Evolutionary conservation across 2,113 vertebrate genomes (phyloP).

Genomic region (Nothocercus julius): DNA sequence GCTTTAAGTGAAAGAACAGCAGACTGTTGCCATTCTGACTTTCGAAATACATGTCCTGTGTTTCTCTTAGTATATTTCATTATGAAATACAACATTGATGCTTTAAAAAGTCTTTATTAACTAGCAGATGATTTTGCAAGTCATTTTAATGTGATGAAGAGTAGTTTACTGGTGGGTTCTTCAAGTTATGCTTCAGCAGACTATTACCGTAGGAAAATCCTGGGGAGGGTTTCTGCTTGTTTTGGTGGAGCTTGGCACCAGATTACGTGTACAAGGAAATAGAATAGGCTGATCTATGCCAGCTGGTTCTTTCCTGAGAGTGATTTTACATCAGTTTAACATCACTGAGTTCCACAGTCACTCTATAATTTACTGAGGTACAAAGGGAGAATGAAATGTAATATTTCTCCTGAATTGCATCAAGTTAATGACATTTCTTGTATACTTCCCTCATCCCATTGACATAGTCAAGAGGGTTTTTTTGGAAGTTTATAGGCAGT

Average conservation of each 20-base stretch:
- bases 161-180: slow-evolving; percentile 44
- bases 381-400: background rate
- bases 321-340: slow-evolving; percentile 21
- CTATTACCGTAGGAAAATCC: slow-evolving; percentile 45
- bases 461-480: background rate
- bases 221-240: background rate
- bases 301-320: background rate
- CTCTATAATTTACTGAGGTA: background rate
- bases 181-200: slow-evolving; percentile 39
- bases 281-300: slow-evolving; percentile 18
- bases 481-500: background rate
- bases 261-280: slow-evolving; percentile 2
- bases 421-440: background rate
- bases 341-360: background rate
- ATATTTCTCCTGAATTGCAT: background rate
- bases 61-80: slow-evolving; percentile 27
- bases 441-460: background rate
- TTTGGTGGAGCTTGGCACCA: slow-evolving; percentile 36
- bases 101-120: slow-evolving; percentile 61
- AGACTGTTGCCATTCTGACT: slow-evolving; percentile 24
- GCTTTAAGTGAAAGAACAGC: slow-evolving; percentile 7
- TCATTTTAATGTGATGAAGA: slow-evolving; percentile 48
- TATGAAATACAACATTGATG: slow-evolving; percentile 54
- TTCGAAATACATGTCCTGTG: slow-evolving; percentile 43
- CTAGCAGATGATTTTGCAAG: slow-evolving; percentile 63